Conservation (phyloP, 23 tunicate species). For the Phallusia fumigata region DNA sequence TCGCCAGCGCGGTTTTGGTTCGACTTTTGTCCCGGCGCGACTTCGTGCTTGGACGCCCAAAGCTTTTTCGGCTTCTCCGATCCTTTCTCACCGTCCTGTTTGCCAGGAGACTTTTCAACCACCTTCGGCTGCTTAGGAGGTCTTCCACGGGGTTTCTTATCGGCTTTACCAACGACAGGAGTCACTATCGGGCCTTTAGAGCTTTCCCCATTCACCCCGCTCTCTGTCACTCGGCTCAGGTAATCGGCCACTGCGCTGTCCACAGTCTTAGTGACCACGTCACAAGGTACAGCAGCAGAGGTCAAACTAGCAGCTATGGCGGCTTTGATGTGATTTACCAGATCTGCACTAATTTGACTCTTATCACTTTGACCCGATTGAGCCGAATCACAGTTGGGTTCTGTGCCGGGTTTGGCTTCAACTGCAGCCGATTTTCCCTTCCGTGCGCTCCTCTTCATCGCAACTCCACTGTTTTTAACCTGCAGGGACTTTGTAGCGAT, state of each 20-base stretch:
- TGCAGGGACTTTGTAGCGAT: not conserved
- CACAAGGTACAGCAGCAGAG: conserved; percentile 30
- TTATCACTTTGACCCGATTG: not conserved
- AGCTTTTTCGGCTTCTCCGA: conserved; percentile 73
- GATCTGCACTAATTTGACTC: conserved; percentile 27
- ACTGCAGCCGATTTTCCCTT: not conserved
- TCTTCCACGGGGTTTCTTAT: conserved; percentile 14
- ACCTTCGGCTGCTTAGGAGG: conserved; percentile 36
- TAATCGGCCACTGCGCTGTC: conserved; percentile 81
- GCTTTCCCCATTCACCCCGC: not conserved
- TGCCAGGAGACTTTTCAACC: not conserved
- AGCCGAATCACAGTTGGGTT: not conserved
- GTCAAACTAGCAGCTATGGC: conserved; percentile 60
- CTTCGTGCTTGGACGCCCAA: conserved; percentile 77
- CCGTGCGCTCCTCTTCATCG: not conserved
- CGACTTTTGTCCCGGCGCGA: not conserved
- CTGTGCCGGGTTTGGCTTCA: too few species aligned
- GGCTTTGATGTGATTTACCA: conserved; percentile 74
- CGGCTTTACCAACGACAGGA: not conserved
- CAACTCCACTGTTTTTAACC: too few species aligned
- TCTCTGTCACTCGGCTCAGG: conserved; percentile 18
- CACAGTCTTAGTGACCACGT: conserved; percentile 69
- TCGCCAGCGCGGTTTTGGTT: not conserved
- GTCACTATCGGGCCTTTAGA: not conserved
- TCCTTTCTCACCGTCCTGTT: not conserved